A percentile compares a stretch with the other conserved stretches of the same genome.
Conservation (phyloP, 92 coral and sea anemone genomes). For the Bergia sp. region DNA sequence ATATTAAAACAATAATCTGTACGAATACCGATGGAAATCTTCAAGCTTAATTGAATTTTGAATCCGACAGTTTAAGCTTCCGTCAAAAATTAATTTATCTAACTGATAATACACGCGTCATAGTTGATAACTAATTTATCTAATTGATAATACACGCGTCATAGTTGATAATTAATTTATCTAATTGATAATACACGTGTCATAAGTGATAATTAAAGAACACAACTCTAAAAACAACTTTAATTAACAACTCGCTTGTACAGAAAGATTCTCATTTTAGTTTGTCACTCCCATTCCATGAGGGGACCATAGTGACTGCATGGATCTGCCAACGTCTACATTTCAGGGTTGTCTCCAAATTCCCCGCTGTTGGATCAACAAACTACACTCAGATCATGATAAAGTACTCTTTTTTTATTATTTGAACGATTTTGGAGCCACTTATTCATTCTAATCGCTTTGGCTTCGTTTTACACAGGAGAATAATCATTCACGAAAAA, state of each 20-base stretch:
- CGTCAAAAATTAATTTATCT: background rate
- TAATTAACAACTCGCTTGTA: background rate
- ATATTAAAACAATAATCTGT: too few species aligned
- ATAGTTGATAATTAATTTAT: background rate
- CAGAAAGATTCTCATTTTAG: background rate
- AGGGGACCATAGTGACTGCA: background rate
- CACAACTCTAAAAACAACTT: background rate
- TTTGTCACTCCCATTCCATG: background rate
- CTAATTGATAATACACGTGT: conserved; percentile 16
- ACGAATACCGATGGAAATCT: too few species aligned
- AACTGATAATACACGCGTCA: too few species aligned
- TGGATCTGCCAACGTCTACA: background rate
- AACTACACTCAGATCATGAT: background rate
- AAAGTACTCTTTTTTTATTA: conserved; percentile 4
- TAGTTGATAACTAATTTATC: background rate
- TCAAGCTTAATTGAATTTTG: too few species aligned
- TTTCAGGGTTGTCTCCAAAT: background rate
- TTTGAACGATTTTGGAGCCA: background rate
- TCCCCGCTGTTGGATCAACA: background rate
- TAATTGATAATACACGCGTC: too few species aligned
- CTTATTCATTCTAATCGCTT: background rate
- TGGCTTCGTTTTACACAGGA: background rate
- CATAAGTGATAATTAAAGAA: background rate
- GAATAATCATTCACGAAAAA: background rate
- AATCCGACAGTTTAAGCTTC: too few species aligned